Base-by-base conservation (phyloP, 2,113 vertebrate genomes). In the Parus major region DNA sequence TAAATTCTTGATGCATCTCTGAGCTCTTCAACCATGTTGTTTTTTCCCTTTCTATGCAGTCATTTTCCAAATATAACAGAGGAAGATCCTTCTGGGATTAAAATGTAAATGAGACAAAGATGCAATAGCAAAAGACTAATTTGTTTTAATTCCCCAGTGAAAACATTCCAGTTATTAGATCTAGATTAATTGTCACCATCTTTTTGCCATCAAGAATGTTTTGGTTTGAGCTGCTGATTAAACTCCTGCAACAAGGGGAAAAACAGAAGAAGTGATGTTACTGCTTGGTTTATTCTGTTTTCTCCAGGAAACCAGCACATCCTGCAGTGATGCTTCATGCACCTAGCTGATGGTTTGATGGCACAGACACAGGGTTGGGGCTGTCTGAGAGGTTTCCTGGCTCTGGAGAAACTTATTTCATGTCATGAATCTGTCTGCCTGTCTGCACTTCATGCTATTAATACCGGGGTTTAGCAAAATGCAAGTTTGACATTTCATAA, bases 101-200 rank as follows among this genome's bases (percentile, higher is more conserved):
- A 96, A 86, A 97, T 92, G 90, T 72, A 96, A 96, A 96, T 93
- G 90, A 96, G 92, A 71, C 3, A 25, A 93, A 84, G 88, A 95
- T 88, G 90, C 77, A 82, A 75, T 5, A 84, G 77, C 69, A 86
- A 88, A 95, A 33, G 92, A 94, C 92, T 95, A 95, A 97, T 97
- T 97, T 90, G 80, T 86, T 95, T 91, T 56, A 93, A 96, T 86
- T 93, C 94, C 86, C 88, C 18, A 53, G 69, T 65, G 93, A 76
- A 84, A 93, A 75, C 31, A 72, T 79, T 79, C 23, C 57, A 33
- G 69, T 93, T 96, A 96, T 96, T 94, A 92, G 88, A 84, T 69
- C 87, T 82, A 96, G 84, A 96, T 92, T 90, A 95, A 95, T 84
- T 90, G 76, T 68, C 47, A 36, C 88, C 77, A 71, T 83, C 71